phyloP scores from a whole-genome alignment of 2,113 vertebrate genomes.

The Grus americana region DNA sequence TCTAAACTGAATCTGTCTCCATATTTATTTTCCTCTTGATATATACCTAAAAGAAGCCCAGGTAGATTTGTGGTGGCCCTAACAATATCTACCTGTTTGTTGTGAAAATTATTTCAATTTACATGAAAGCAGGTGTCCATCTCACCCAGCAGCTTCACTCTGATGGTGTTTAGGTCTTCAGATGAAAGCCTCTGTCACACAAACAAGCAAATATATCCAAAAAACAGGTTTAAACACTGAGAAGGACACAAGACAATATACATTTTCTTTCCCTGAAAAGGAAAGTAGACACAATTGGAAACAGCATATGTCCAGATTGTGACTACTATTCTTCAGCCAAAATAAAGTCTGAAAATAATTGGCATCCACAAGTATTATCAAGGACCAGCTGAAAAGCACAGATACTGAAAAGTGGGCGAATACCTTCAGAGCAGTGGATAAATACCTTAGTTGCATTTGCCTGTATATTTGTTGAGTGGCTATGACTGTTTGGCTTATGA shows the following conservation, averaged over 20 bases:
- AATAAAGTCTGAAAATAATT: slow-evolving; percentile 45
- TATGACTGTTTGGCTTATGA: not conserved
- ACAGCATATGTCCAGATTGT: not conserved
- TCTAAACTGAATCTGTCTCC: not conserved
- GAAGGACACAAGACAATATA: not conserved
- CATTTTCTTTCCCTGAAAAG: not conserved
- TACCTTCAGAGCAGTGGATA: not conserved
- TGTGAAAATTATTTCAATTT: not conserved
- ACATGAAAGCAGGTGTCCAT: not conserved
- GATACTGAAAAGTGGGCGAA: not conserved
- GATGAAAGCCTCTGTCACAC: not conserved
- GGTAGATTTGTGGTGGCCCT: not conserved
- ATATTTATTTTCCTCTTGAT: slow-evolving; percentile 45
- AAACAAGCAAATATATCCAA: not conserved
- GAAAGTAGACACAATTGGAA: not conserved
- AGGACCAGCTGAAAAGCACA: slow-evolving; percentile 3
- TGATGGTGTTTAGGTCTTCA: not conserved
- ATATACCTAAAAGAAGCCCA: not conserved
- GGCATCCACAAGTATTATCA: slow-evolving; percentile 1
- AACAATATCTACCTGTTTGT: not conserved
- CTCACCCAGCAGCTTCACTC: not conserved
- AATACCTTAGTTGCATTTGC: not conserved
- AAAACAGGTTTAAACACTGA: not conserved
- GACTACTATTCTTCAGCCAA: not conserved
- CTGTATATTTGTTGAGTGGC: not conserved